These are phyloP conservation scores for Emys orbicularis DNA, from an alignment of 2,797 vertebrate species.

Conservation along the genomic window DNA sequence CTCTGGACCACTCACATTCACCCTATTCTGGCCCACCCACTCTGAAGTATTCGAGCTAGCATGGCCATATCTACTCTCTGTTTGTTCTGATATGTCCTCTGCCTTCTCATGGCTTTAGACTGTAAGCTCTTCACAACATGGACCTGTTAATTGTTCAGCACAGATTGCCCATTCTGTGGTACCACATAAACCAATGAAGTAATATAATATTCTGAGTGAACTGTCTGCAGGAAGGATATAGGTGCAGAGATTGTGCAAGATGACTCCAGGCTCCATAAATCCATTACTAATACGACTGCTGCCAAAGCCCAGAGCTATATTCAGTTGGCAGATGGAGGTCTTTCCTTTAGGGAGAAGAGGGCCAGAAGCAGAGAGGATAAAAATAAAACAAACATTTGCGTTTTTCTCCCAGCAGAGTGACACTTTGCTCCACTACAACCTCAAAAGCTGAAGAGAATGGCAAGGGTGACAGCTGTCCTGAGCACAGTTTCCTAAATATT, in stretches of 20 bases:
- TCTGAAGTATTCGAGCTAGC: background rate
- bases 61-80: background rate
- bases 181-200: background rate
- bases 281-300: background rate
- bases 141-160: background rate
- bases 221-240: background rate
- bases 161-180: background rate
- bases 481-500: background rate
- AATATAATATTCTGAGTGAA: background rate
- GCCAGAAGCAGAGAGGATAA: slow-evolving; percentile 11
- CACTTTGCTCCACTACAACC: background rate
- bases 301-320: background rate
- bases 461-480: background rate
- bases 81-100: background rate
- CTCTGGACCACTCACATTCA: background rate
- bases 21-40: background rate
- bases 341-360: slow-evolving; percentile 35
- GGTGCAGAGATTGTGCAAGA: fast-evolving
- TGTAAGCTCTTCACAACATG: background rate
- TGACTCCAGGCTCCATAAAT: background rate
- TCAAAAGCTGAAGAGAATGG: background rate
- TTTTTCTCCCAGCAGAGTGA: background rate
- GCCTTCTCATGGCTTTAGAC: background rate
- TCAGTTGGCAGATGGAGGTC: slow-evolving; percentile 9
- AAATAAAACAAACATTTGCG: background rate